Base-by-base conservation (phyloP, 1,140 invertebrate species). In the Andricus grossulariae region DNA sequence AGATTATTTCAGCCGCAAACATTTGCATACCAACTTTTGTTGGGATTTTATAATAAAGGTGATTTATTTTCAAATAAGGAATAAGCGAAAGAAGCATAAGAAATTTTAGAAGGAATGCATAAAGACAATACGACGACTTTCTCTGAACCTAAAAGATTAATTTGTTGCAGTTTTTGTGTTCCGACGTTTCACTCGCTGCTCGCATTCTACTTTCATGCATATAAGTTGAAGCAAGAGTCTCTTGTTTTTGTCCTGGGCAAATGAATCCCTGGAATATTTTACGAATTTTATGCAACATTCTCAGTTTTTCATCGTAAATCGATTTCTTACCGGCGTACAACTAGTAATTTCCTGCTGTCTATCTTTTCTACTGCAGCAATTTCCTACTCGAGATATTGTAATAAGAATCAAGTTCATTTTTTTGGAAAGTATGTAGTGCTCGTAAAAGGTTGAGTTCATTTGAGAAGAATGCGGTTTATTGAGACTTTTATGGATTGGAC, bases 241-340 rank as follows among this genome's bases (percentile, higher is more conserved):
- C 52, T n/a, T 54, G 10, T 55, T 57, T 57, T 57, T 57, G 55
- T 57, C 55, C 12, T 21, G 19, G 19, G 55, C 18, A 25, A 21
- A 45, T 11, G 19, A 57, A 57, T 57, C 55, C 55, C 3, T 57
- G 19, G 21, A 25, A 57, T 21, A 25, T 45, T 45, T 45, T 45
- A 45, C 10, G 39, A 45, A 45, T 45, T 25, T 21, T 21, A 12
- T 21, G 10, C 55, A 21, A 21, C 21, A 57, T 57, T 21, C 55
- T 21, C 19, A 12, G 11, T 60, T 60, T 60, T 60, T 55, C 54
- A 19, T 55, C 54, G 54, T 55, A 55, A 55, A 18, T 55, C 54
- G 54, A 55, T 55, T 55, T 55, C 54, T 19, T 55, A 19, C 54
- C n/a, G 19, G 16, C 54, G 54, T 55, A 15, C 19, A 60, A 10